Evolutionary conservation across 2,797 vertebrate genomes (phyloP).

Genomic region (Lepidocolaptes lacrymiger): DNA sequence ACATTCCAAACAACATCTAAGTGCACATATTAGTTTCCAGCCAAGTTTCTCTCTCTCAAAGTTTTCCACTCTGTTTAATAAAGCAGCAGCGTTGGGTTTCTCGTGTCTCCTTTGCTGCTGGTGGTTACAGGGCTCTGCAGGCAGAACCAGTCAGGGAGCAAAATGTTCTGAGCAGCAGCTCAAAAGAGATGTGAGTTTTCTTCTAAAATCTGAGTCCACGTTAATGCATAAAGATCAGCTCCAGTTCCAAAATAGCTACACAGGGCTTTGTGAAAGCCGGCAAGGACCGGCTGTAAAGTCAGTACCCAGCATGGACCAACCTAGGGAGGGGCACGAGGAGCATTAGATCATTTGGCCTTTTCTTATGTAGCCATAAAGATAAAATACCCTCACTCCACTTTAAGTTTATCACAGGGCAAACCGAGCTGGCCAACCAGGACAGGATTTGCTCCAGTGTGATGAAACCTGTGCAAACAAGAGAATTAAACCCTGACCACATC

Average conservation of each 20-base stretch:
- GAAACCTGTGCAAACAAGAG: background rate
- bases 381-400: background rate
- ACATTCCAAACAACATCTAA: background rate
- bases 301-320: background rate
- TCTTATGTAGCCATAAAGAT: background rate
- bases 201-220: background rate
- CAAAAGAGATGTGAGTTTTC: background rate
- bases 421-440: background rate
- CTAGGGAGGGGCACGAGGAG: background rate
- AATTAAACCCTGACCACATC: background rate
- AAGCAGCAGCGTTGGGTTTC: background rate
- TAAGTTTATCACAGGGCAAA: background rate
- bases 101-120: background rate
- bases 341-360: constrained; percentile 37
- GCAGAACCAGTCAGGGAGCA: background rate
- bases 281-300: background rate
- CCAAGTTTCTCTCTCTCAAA: background rate
- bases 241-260: constrained; percentile 27
- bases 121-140: background rate
- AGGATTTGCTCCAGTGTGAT: background rate
- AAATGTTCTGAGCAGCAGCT: constrained; percentile 40
- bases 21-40: constrained; percentile 29
- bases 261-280: background rate
- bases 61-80: constrained; percentile 5
- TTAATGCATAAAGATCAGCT: constrained; percentile 31